Evolutionary conservation across 1,140 invertebrate genomes (phyloP).

Genomic region (Dendroctonus valens): DNA sequence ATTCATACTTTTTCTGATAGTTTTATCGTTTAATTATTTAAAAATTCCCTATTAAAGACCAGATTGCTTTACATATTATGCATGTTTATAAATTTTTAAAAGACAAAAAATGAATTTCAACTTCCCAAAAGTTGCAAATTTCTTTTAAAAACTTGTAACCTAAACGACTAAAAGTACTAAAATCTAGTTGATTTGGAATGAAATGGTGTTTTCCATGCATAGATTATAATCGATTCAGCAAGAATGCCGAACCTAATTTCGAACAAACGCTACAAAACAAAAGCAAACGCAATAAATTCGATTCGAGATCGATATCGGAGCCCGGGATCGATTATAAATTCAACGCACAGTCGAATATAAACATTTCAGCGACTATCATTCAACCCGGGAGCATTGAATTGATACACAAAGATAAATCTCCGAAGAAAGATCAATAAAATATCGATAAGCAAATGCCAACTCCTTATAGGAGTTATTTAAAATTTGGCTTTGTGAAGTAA

Average conservation of each 20-base stretch:
- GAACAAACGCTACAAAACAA: neutral
- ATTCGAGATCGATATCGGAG: neutral
- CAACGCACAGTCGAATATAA: constrained; percentile 26
- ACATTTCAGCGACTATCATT: constrained; percentile 22
- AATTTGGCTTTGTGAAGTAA: constrained; percentile 22
- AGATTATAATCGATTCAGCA: neutral
- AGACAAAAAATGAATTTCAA: no score
- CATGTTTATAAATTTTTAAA: no score
- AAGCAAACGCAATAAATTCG: constrained; percentile 13
- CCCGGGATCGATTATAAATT: constrained; percentile 23
- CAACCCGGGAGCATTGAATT: constrained; percentile 18
- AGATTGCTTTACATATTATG: no score
- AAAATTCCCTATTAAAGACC: no score
- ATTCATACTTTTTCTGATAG: no score
- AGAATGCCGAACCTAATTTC: neutral
- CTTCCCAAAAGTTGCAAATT: no score
- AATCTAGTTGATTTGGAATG: no score
- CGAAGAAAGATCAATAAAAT: constrained; percentile 26
- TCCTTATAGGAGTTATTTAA: constrained; percentile 24
- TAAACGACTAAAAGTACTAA: no score
- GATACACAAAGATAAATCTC: constrained; percentile 29
- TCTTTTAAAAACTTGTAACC: no score
- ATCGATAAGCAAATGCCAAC: constrained; percentile 29
- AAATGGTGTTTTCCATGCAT: neutral
- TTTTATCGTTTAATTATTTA: no score